These are phyloP conservation scores for Cynopterus sphinx DNA, from an alignment of 2,797 vertebrate species.

Conservation along the genomic window DNA sequence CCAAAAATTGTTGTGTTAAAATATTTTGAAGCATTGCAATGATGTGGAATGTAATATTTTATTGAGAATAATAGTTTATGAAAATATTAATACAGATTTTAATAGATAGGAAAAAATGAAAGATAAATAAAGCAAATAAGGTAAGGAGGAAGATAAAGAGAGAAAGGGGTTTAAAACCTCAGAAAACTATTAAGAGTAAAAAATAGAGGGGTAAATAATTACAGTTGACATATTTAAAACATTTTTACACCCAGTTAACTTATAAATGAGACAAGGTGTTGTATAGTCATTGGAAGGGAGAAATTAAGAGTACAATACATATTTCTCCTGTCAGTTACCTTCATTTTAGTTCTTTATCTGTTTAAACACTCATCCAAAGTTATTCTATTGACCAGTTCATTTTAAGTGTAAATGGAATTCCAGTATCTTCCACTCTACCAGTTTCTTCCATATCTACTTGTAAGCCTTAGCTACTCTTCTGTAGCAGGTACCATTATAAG, in stretches of 20 bases:
- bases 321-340: background rate
- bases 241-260: background rate
- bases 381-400: background rate
- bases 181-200: background rate
- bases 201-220: background rate
- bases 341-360: background rate
- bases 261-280: background rate
- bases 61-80: background rate
- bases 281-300: background rate
- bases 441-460: background rate
- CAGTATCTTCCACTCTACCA: background rate
- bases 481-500: background rate
- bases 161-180: background rate
- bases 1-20: background rate
- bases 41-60: background rate
- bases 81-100: background rate
- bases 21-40: background rate
- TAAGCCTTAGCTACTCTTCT: background rate
- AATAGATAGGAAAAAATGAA: background rate
- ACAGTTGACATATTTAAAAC: background rate
- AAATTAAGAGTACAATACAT: background rate
- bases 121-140: too few species aligned
- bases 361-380: background rate
- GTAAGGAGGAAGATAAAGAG: background rate
- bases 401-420: too few species aligned